Conservation (phyloP, 2,888 invertebrate genomes). For the Tipula lateralis region DNA sequence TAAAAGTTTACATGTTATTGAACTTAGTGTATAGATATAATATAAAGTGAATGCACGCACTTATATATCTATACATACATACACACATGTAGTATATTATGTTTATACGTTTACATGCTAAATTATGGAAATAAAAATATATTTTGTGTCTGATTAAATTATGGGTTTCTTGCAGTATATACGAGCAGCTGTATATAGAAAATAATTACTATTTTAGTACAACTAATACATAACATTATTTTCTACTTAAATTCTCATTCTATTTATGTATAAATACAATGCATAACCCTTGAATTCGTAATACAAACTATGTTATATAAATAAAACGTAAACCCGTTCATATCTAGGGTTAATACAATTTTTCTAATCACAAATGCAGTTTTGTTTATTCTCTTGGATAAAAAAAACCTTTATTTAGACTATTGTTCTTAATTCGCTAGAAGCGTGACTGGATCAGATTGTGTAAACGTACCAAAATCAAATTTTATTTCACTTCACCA, state of each 20-base stretch:
- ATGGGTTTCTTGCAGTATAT: neutral
- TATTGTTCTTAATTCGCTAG: neutral
- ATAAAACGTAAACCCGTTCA: neutral
- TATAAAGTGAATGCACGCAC: neutral
- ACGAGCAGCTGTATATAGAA: neutral
- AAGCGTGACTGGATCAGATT: slow-evolving; percentile 1
- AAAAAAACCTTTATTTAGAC: neutral
- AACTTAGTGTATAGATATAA: neutral
- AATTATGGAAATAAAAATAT: neutral
- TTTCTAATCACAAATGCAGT: neutral
- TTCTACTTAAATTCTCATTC: slow-evolving; percentile 11
- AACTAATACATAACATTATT: neutral
- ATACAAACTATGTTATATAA: neutral
- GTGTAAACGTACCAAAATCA: neutral
- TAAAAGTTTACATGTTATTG: neutral
- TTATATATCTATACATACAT: neutral
- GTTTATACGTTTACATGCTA: neutral
- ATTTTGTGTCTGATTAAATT: neutral
- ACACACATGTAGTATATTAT: neutral
- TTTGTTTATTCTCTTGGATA: neutral
- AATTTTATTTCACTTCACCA: neutral
- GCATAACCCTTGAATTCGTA: neutral
- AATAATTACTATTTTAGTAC: slow-evolving; percentile 5
- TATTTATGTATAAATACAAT: neutral
- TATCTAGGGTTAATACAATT: neutral